Evolutionary conservation across 2,888 invertebrate genomes (phyloP).

Genomic region (Himalopsyche kuldschensis): DNA sequence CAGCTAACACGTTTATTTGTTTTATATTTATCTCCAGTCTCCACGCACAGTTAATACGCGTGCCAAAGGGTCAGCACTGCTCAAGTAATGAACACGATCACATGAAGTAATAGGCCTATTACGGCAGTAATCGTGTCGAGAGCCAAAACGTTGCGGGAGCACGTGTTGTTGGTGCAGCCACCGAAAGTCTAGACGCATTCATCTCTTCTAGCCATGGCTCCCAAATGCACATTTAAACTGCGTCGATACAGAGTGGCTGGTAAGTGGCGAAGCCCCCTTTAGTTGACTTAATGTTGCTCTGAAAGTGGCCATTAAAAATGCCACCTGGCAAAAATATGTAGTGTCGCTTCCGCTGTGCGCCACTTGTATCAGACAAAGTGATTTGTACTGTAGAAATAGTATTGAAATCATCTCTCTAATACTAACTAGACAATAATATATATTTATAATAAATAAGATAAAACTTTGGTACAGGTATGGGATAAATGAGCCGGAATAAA

Average conservation of each 20-base stretch:
- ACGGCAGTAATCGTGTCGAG: not conserved
- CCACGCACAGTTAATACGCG: not conserved
- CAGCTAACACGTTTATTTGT: no score
- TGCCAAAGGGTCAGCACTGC: not conserved
- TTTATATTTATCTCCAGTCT: no score
- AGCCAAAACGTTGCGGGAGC: constrained; percentile 2
- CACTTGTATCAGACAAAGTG: no score
- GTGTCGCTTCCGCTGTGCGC: no score
- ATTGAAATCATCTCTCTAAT: no score
- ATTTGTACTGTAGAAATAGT: no score
- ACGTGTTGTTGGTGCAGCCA: not conserved
- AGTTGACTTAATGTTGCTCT: no score
- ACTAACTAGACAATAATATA: no score
- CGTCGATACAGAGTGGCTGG: not conserved
- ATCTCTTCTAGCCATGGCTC: not conserved
- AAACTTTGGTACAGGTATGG: no score
- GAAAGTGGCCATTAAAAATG: not conserved
- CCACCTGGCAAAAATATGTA: not conserved
- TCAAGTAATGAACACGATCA: not conserved
- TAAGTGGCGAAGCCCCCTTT: no score
- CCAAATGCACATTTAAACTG: not conserved
- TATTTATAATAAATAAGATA: no score
- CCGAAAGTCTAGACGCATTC: constrained; percentile 22
- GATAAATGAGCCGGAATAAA: no score
- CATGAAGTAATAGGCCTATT: not conserved